Percentiles rank a stretch among this genome's conserved stretches.
phyloP scores from a whole-genome alignment of 2,113 vertebrate genomes.

The Dendrocopos noguchii region DNA sequence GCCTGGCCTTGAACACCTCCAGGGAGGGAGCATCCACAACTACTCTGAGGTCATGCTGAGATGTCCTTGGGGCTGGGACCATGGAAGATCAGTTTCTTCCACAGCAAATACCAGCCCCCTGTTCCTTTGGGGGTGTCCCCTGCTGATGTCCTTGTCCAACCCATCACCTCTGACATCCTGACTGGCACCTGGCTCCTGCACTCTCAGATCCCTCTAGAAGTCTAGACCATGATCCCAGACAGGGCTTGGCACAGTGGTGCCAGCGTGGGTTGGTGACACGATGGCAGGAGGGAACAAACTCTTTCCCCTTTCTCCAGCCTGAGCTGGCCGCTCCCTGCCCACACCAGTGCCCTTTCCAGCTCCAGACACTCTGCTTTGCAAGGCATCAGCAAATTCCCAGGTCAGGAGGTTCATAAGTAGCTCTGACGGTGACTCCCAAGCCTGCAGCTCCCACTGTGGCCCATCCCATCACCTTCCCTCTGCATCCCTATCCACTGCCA shows the following conservation, averaged over 20 bases:
- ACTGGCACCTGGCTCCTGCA: accelerated
- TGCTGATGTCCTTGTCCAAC: not conserved
- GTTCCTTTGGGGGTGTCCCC: accelerated
- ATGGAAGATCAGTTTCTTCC: not conserved
- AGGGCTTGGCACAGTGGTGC: accelerated
- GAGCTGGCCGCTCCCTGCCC: not conserved
- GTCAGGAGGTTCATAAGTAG: not conserved
- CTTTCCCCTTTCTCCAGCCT: not conserved
- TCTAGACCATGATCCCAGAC: accelerated
- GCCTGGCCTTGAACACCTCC: no score
- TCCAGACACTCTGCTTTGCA: accelerated
- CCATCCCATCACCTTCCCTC: not conserved
- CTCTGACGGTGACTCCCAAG: not conserved
- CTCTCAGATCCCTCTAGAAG: not conserved
- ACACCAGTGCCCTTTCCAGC: not conserved
- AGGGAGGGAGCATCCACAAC: no score
- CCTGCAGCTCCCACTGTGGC: not conserved
- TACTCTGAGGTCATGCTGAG: not conserved
- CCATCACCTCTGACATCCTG: not conserved
- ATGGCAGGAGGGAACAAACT: not conserved
- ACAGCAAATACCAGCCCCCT: not conserved
- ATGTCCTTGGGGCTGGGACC: not conserved
- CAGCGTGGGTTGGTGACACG: accelerated
- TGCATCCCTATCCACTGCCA: not conserved
- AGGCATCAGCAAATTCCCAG: not conserved